Conservation (phyloP, 92 coral and sea anemone genomes). For the Actinostola sp. region DNA sequence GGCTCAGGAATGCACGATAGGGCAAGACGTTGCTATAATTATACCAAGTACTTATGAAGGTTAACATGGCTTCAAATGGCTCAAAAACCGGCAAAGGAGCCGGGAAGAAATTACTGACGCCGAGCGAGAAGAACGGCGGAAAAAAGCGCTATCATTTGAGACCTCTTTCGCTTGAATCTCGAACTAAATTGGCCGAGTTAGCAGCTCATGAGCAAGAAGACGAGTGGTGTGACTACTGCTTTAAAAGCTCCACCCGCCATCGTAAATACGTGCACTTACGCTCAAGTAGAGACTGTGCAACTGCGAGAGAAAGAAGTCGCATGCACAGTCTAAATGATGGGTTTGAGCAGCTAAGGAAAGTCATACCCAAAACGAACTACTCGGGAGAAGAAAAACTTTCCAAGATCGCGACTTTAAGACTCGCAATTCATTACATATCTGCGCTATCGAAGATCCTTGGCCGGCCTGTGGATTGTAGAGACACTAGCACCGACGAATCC, state of each 20-base stretch:
- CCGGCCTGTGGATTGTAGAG: slow-evolving; percentile 32
- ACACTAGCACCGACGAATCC: slow-evolving; percentile 30
- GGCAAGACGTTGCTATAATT: slow-evolving; percentile 6
- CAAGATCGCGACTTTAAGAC: slow-evolving; percentile 90
- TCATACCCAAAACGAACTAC: slow-evolving; percentile 81
- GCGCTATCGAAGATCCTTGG: slow-evolving; percentile 75
- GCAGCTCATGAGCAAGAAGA: slow-evolving; percentile 85
- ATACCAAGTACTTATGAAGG: slow-evolving; percentile 1
- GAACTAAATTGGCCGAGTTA: slow-evolving; percentile 77
- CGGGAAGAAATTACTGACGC: slow-evolving; percentile 19
- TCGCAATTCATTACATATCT: slow-evolving; percentile 89
- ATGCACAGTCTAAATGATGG: slow-evolving; percentile 89
- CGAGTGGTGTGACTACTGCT: slow-evolving; percentile 74
- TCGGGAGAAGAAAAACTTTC: slow-evolving; percentile 75
- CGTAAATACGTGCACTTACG: slow-evolving; percentile 77
- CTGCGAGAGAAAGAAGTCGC: slow-evolving; percentile 86
- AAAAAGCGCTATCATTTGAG: slow-evolving; percentile 78
- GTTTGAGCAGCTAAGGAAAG: slow-evolving; percentile 86
- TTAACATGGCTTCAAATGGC: slow-evolving; percentile 20
- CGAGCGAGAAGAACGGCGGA: slow-evolving; percentile 28
- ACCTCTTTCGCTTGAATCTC: slow-evolving; percentile 78
- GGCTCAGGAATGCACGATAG: slow-evolving; percentile 59
- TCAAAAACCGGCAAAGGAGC: slow-evolving; percentile 7
- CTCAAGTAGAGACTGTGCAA: slow-evolving; percentile 84
- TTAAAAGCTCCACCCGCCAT: slow-evolving; percentile 64